Evolutionary conservation across 2,113 vertebrate genomes (phyloP).

Genomic region (Myodes glareolus): DNA sequence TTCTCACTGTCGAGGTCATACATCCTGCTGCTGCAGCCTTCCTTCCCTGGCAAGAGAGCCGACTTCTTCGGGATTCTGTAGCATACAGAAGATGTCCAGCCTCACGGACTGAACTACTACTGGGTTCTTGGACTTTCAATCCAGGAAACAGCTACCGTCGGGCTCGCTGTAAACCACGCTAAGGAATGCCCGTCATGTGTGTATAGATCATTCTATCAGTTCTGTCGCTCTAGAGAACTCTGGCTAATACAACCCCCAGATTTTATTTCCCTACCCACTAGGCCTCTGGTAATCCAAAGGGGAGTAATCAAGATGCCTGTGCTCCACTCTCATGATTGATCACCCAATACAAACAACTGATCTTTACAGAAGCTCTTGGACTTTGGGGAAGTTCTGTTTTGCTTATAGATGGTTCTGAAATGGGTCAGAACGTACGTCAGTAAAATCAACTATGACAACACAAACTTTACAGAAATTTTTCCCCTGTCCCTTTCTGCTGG

Average conservation of each 20-base stretch:
- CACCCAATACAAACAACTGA: neutral
- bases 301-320: neutral
- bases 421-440: neutral
- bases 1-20: neutral
- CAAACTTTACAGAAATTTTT: neutral
- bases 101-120: neutral
- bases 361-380: neutral
- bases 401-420: constrained; percentile 1
- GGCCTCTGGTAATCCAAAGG: neutral
- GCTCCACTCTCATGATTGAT: neutral
- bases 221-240: neutral
- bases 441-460: neutral
- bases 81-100: neutral
- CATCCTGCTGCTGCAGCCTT: neutral
- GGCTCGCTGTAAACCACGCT: neutral
- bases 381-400: neutral
- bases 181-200: neutral
- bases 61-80: neutral
- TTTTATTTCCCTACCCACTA: neutral
- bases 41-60: neutral
- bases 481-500: neutral
- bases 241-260: neutral
- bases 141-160: neutral
- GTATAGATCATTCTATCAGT: neutral
- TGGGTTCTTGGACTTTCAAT: neutral